A percentile compares a stretch with the other conserved stretches of the same genome.
These are phyloP conservation scores for Drosophila lacertosa DNA, from an alignment of 1,140 invertebrate species.

Conservation along the genomic window DNA sequence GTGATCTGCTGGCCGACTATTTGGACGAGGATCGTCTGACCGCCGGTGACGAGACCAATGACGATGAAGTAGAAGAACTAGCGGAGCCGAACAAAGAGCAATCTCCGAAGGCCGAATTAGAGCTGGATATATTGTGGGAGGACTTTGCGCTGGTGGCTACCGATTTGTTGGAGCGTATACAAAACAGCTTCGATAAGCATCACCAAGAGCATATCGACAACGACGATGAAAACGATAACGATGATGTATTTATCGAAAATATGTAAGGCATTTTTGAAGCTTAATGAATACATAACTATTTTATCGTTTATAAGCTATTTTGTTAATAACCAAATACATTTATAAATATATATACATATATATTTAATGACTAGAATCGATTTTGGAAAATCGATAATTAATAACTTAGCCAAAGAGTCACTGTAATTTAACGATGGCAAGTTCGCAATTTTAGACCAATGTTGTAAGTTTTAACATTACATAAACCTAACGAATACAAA, in stretches of 20 bases:
- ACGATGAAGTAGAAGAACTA: constrained; percentile 20
- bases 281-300: constrained; percentile 31
- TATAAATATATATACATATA: neutral
- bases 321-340: no score
- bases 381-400: neutral
- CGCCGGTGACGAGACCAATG: constrained; percentile 49
- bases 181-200: constrained; percentile 72
- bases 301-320: neutral
- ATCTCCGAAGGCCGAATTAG: neutral
- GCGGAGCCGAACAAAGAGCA: constrained; percentile 3
- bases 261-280: constrained; percentile 53
- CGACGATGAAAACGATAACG: constrained; percentile 47
- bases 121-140: constrained; percentile 85
- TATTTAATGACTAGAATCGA: neutral
- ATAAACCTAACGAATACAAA: no score
- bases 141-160: constrained; percentile 88
- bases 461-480: no score
- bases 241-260: constrained; percentile 77
- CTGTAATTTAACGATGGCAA: neutral
- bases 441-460: neutral
- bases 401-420: no score
- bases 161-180: constrained; percentile 86
- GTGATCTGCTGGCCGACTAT: constrained; percentile 86
- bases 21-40: constrained; percentile 85
- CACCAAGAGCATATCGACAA: constrained; percentile 52